Percentiles rank a stretch among this genome's conserved stretches.
Evolutionary conservation across 2,797 vertebrate genomes (phyloP).

Genomic region (Ataeniobius toweri): DNA sequence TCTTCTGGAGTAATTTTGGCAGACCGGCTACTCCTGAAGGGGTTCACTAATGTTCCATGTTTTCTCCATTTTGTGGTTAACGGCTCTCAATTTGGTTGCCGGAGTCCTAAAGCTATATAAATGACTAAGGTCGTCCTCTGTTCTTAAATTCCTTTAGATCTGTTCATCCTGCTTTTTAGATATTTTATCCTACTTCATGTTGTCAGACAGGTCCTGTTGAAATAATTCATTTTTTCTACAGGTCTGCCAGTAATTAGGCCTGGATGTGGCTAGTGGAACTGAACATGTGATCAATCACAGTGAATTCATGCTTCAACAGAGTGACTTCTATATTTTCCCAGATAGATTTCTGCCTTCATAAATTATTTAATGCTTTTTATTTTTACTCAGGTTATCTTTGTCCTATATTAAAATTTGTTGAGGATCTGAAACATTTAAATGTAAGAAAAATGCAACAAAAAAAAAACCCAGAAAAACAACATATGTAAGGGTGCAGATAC

Average conservation of each 20-base stretch:
- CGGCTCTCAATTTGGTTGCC: too few species aligned
- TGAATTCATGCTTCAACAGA: too few species aligned
- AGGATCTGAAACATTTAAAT: neutral
- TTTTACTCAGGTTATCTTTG: neutral
- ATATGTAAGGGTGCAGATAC: neutral
- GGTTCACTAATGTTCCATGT: too few species aligned
- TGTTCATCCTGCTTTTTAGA: neutral
- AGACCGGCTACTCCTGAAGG: neutral
- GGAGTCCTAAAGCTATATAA: neutral
- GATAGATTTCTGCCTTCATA: neutral
- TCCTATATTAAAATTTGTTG: neutral
- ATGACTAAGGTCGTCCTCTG: neutral
- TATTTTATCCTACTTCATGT: neutral
- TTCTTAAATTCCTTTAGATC: neutral
- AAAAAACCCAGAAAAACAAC: neutral
- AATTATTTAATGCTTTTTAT: neutral
- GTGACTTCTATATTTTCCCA: neutral
- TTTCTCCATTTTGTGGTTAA: too few species aligned
- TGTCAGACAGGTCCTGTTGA: neutral
- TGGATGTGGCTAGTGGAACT: neutral
- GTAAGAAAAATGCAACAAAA: slow-evolving; percentile 26
- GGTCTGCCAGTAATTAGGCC: neutral
- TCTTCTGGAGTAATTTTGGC: neutral
- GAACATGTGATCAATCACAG: neutral
- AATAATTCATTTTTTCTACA: neutral